phyloP scores from a whole-genome alignment of 2,888 invertebrate species.

The Oegoconia quadripuncta region DNA sequence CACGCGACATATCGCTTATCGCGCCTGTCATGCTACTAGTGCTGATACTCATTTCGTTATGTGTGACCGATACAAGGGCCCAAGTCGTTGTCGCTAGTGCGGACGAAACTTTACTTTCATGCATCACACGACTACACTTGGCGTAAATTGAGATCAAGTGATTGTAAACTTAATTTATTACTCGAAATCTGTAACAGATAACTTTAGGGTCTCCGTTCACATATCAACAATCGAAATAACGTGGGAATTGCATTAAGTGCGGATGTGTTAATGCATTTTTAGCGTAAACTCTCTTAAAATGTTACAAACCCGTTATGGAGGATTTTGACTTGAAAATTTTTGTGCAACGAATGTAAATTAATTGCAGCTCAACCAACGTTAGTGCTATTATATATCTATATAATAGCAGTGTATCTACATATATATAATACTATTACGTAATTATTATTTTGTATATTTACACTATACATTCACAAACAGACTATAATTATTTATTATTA shows the following conservation, averaged over 20 bases:
- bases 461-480: too few species aligned
- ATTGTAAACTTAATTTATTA: too few species aligned
- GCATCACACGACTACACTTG: too few species aligned
- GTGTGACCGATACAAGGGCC: neutral
- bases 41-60: neutral
- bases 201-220: conserved; percentile 1
- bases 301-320: neutral
- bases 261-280: conserved; percentile 2
- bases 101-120: neutral
- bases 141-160: too few species aligned
- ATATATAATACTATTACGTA: too few species aligned
- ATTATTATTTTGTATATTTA: too few species aligned
- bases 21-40: too few species aligned
- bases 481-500: too few species aligned
- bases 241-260: neutral
- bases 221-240: neutral
- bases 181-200: neutral
- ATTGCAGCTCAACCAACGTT: too few species aligned
- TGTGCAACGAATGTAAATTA: neutral
- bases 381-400: too few species aligned
- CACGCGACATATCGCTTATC: too few species aligned
- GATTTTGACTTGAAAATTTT: neutral
- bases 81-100: neutral
- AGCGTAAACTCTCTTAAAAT: neutral
- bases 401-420: too few species aligned